These are phyloP conservation scores for Peucedramus taeniatus DNA, from an alignment of 2,113 vertebrate genomes.

Conservation along the genomic window DNA sequence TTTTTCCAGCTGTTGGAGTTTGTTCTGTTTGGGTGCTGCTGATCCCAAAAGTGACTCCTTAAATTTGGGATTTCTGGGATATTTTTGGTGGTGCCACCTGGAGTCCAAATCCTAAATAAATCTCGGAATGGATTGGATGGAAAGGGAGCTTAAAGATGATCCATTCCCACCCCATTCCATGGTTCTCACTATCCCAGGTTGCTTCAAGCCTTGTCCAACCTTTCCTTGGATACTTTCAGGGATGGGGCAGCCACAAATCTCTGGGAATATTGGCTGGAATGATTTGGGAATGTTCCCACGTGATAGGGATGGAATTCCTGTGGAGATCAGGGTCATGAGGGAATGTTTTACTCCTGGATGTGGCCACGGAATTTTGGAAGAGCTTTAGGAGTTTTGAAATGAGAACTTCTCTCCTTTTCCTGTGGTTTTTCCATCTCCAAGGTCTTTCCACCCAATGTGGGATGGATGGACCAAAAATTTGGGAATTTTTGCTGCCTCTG, in stretches of 20 bases:
- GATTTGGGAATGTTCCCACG: neutral
- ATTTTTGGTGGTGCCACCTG: neutral
- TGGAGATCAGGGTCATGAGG: rapidly evolving
- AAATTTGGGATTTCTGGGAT: neutral
- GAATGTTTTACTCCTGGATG: neutral
- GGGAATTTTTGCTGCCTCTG: neutral
- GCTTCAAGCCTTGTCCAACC: neutral
- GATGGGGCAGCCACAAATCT: neutral
- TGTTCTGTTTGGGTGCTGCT: neutral
- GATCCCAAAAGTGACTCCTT: neutral
- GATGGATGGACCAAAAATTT: neutral
- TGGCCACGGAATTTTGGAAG: neutral
- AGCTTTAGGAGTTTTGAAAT: neutral
- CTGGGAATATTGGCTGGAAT: neutral
- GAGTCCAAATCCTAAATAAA: neutral
- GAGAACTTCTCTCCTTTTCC: neutral
- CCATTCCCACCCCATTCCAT: neutral
- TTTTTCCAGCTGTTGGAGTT: rapidly evolving
- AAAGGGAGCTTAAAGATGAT: neutral
- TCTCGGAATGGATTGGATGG: neutral
- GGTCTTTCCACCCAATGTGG: neutral
- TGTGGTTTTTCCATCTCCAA: neutral
- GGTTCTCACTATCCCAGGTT: neutral
- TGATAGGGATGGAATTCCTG: neutral
- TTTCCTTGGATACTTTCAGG: neutral